Evolutionary conservation across 2,797 vertebrate species (phyloP), one percentile per base, ranked within the genome.

Genomic region (Danio aesculapii): DNA sequence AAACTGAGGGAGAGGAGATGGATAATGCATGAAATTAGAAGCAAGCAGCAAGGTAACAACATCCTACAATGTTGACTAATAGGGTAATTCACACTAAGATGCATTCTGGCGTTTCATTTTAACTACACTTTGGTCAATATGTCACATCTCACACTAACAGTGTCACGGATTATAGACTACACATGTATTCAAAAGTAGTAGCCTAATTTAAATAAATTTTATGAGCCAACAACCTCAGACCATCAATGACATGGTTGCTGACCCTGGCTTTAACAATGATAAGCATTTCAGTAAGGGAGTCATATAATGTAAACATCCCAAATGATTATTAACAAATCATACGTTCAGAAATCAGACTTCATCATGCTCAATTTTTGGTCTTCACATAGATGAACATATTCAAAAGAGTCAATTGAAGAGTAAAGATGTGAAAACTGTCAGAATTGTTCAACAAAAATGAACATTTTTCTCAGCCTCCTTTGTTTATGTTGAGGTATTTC

Each of bases 1-100:
- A 79, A 59, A 59, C 44, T 17, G 76, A 78, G 17, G 69, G 17
- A 63, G 16, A n/a, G 59, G 46, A 13, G 17, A 69, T 68, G 8
- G 16, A 69, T 58, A 39, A 78, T 69, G 76, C n/a, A 69, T 68
- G 19, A 69, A 78, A 78, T 41, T 6, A 67, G 50, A 63, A 1
- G 47, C 59, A 46, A 39, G 69, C 39, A 79, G 59, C 50, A 64
- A 44, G 19, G 13, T 71, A 53, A 71, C 7, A 13, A 17, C 47
- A 39, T 30, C 21, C 71, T n/a, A 41, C 44, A 11, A 49, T 75
- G 14, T 5, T 62, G 58, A 10, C 44, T 50, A 62, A 62, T 41
- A 13, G 6, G 55, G 57, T 4, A 9, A 13, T 62, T 74, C 46
- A 59, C 72, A 62, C 59, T 50, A 30, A 55, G 14, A 73, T 2